Conservation (phyloP, 2,888 invertebrate genomes). For the Meliscaeva auricollis region DNA sequence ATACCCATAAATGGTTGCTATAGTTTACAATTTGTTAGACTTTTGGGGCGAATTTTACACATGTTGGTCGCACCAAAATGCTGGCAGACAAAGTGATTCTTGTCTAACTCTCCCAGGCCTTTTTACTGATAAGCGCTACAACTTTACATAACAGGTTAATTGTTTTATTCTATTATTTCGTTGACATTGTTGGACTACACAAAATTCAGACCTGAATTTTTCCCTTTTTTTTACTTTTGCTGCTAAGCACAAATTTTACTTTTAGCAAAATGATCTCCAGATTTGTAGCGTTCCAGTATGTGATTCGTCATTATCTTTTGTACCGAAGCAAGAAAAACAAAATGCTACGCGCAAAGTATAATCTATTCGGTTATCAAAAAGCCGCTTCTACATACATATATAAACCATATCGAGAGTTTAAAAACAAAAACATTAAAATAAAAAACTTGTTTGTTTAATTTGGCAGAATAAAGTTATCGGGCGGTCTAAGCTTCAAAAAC, state of each 20-base stretch:
- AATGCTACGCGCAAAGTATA: constrained; percentile 17
- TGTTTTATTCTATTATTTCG: too few species aligned
- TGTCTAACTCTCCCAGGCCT: too few species aligned
- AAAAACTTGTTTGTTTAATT: constrained; percentile 25
- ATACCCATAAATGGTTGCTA: too few species aligned
- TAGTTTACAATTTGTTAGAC: too few species aligned
- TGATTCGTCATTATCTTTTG: constrained; percentile 32
- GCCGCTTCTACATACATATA: constrained; percentile 10
- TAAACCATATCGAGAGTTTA: constrained; percentile 11
- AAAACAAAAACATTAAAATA: constrained; percentile 24
- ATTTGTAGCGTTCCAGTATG: constrained; percentile 10
- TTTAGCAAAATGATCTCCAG: neutral
- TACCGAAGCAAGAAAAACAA: neutral
- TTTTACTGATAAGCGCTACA: too few species aligned
- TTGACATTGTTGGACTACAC: too few species aligned
- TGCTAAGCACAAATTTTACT: neutral
- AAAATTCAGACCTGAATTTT: too few species aligned
- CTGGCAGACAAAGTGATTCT: too few species aligned
- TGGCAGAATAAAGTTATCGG: neutral
- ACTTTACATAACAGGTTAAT: too few species aligned
- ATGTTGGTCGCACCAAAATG: too few species aligned
- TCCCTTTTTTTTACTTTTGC: too few species aligned
- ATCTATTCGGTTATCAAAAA: constrained; percentile 51
- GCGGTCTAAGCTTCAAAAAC: neutral
- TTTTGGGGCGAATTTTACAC: too few species aligned